Percentiles rank a stretch among this genome's conserved stretches.
Conservation (phyloP, 2,797 vertebrate species). For the Dendrocincla fuliginosa region DNA sequence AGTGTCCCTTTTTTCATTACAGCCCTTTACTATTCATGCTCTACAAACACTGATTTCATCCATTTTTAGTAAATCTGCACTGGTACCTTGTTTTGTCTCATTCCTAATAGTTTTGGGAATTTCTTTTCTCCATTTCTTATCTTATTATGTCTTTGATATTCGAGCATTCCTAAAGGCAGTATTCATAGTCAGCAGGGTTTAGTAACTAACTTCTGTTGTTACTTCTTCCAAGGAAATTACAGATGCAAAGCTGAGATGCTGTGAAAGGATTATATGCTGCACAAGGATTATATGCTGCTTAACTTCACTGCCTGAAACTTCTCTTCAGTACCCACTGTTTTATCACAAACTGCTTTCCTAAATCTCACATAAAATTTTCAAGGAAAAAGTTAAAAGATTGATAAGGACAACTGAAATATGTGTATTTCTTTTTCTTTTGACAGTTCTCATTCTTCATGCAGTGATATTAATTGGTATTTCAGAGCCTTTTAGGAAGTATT, state of each 20-base stretch:
- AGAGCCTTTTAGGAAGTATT: neutral
- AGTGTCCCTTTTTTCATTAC: neutral
- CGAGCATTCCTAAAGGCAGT: neutral
- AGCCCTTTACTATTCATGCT: neutral
- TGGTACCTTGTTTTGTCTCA: neutral
- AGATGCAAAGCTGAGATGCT: neutral
- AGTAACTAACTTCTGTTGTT: neutral
- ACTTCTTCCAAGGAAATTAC: neutral
- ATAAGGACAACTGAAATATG: neutral
- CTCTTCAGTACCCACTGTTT: neutral
- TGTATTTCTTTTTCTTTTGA: neutral
- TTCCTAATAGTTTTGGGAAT: rapidly evolving
- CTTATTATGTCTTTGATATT: neutral
- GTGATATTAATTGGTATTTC: neutral
- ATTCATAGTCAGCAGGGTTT: neutral
- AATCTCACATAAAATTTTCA: neutral
- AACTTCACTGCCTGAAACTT: neutral
- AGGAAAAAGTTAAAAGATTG: neutral
- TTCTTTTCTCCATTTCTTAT: neutral
- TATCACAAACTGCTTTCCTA: neutral
- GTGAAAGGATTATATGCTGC: neutral
- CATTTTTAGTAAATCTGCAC: neutral
- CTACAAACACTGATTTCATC: neutral
- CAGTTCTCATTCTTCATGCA: neutral
- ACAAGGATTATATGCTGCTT: neutral